Evolutionary conservation across 2,888 invertebrate genomes (phyloP), one percentile per base, ranked within the genome.

Genomic region (Zaprionus obscuricornis): DNA sequence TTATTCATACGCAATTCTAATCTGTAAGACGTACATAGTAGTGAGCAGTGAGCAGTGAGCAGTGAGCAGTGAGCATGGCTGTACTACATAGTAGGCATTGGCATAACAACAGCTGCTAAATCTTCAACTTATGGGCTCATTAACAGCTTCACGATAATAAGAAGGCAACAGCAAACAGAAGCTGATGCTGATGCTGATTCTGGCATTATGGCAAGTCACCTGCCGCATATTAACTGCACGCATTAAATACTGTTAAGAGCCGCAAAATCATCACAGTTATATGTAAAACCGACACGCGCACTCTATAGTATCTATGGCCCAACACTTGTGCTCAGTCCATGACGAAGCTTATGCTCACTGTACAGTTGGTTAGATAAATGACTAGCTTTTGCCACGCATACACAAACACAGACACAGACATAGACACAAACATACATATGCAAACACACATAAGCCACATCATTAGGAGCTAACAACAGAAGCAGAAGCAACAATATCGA

Each of bases 181-280:
- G 22, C 4, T 22, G 47, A 18, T 5, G 11, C 20, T 22, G 27
- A 36, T 5, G 13, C 65, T 56, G 45, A 43, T 50, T 29, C 16
- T 58, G 58, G 57, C 65, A 62, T 66, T 63, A 43, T 50, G 76
- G 29, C 55, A 58, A 82, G 72, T 74, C 81, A 81, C 74, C 77
- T 78, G 68, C 66, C 77, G 71, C 77, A 87, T 85, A 85, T 83
- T 85, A 87, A 87, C 83, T 83, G 74, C 75, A 78, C 71, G 45
- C 60, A 76, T 81, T 78, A 75, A 84, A 62, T 56, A 62, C 71
- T 72, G 56, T 64, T 63, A 63, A 66, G 52, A 62, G 62, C 63
- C 67, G 70, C 71, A 72, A 62, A 66, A 71, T 70, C 65, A 74
- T 69, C 57, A 66, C 64, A 67, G 27, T 14, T 55, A 66, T 56